Conservation (phyloP, 64 coral and sea anemone genomes). For the Montipora foliosa region DNA sequence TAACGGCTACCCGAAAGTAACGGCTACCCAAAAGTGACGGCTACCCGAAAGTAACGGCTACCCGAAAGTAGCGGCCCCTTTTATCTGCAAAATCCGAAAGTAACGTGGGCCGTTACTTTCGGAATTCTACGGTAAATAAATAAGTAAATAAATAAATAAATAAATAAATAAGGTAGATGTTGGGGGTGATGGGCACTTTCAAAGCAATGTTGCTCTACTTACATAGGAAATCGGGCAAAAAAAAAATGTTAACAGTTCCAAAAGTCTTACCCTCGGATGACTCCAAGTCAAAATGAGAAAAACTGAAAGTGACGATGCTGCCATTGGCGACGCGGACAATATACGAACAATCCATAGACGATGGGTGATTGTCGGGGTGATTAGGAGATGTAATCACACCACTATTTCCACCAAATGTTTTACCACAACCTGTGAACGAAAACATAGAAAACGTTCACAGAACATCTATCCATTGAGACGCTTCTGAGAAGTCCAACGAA, state of each 20-base stretch:
- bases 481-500: no score
- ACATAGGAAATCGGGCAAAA: neutral
- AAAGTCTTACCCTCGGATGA: slow-evolving; percentile 46
- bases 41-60: no score
- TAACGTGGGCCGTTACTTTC: no score
- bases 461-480: no score
- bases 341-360: slow-evolving; percentile 77
- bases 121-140: no score
- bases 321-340: slow-evolving; percentile 60
- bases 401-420: slow-evolving; percentile 26
- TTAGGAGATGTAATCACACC: slow-evolving; percentile 87
- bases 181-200: no score
- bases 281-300: slow-evolving; percentile 83
- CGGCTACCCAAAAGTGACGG: no score
- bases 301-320: slow-evolving; percentile 63
- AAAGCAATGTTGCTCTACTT: neutral
- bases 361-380: slow-evolving; percentile 74
- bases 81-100: no score
- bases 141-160: no score
- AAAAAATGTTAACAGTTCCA: neutral
- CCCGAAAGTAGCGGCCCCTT: no score
- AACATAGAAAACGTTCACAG: neutral
- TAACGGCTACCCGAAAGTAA: no score
- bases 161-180: no score
- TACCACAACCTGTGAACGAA: slow-evolving; percentile 75